phyloP scores from a whole-genome alignment of 2,113 vertebrate species.

The Anas platyrhynchos region DNA sequence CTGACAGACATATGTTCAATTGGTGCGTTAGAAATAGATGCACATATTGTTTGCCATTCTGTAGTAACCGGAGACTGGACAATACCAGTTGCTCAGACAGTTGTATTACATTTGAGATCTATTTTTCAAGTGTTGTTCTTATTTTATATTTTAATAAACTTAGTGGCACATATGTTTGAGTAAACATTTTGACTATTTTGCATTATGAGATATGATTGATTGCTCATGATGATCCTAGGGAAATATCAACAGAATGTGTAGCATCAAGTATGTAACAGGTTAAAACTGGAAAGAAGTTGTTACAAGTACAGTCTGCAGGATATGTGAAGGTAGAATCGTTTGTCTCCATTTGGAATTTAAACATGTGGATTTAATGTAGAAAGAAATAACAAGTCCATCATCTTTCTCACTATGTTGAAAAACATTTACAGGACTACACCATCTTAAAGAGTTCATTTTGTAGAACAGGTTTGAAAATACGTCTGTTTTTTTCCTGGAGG shows the following conservation, averaged over 20 bases:
- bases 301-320: not conserved
- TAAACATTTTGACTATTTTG: slow-evolving; percentile 33
- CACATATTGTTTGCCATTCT: slow-evolving; percentile 74
- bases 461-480: not conserved
- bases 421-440: not conserved
- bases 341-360: not conserved
- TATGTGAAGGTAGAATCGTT: not conserved
- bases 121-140: not conserved
- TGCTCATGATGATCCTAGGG: not conserved
- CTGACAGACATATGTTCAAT: slow-evolving; percentile 75
- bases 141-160: not conserved
- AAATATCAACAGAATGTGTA: not conserved
- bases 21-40: slow-evolving; percentile 62
- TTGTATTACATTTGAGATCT: slow-evolving; percentile 31
- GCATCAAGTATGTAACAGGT: not conserved
- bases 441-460: not conserved
- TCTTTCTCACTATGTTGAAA: not conserved
- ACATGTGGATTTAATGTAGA: not conserved
- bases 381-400: not conserved
- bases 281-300: not conserved
- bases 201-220: not conserved
- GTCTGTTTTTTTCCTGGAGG: not conserved
- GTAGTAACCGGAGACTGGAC: slow-evolving; percentile 47
- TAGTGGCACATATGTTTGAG: not conserved
- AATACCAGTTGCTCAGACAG: slow-evolving; percentile 60